Base-by-base conservation (phyloP, 2,888 invertebrate genomes). In the Nemoura dubitans region DNA sequence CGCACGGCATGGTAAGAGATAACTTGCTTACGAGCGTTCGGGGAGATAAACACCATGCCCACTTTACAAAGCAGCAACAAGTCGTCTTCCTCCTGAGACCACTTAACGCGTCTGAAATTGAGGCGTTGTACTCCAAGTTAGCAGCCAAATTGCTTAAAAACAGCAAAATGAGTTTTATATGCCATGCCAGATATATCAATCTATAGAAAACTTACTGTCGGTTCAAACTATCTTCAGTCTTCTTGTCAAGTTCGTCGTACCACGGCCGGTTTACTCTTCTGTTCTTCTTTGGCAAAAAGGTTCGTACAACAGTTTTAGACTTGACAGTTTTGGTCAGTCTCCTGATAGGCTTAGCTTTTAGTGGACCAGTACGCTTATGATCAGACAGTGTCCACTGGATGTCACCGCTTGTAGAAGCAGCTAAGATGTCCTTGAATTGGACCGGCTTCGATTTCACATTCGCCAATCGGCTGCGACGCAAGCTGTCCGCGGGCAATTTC, bases 21-120 rank as follows among this genome's bases (percentile, higher is more conserved):
- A 87, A 90, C 89, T 89, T 92, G 92, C 84, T 91, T 92, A 6
- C 91, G 91, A 0, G 90, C 90, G 88, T 89, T 92, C 2, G 90
- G 92, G 87, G 89, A 93, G 88, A 92, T 92, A 87, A 94, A 94
- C 87, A 93, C 90, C 88, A 93, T 92, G 0, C 94, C 95, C 0
- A 95, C 94, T 89, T 95, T 94, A 88, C 95, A 94, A 88, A 96
- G 92, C 82, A 95, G 91, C 0, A 97, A 90, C 86, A 95, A 91
- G 81, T 94, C 94, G 91, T 96, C 96, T 91, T 97, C 97, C 76
- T 93, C 92, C 0, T 93, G 90, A 7, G 93, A 92, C 96, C 96
- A 97, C 7, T 93, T 92, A 0, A 95, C 94, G 85, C 91, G 89
- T 85, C 90, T 90, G 6, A 93, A 92, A 59, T 59, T 2, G 21